Conservation (phyloP, 2,888 invertebrate species). For the Abscondita cerata region DNA sequence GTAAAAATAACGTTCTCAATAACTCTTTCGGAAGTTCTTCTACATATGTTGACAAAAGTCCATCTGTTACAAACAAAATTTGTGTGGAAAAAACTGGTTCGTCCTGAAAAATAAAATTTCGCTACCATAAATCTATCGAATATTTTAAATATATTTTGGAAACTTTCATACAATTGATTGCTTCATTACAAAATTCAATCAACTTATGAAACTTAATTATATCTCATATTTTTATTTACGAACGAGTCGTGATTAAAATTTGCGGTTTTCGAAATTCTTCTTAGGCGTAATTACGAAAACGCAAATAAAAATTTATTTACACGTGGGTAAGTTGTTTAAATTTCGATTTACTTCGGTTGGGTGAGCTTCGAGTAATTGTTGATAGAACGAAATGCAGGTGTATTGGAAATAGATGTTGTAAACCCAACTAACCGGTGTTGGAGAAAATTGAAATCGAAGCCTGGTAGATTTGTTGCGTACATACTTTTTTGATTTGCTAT, state of each 20-base stretch:
- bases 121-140: neutral
- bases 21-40: constrained; percentile 5
- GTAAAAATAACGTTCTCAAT: constrained; percentile 3
- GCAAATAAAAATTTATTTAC: no score
- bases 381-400: no score
- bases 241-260: no score
- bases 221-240: no score
- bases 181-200: no score
- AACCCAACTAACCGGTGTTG: neutral
- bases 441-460: neutral
- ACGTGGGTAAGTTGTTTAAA: neutral
- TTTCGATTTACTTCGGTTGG: neutral
- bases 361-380: neutral
- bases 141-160: no score
- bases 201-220: no score
- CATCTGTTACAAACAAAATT: neutral
- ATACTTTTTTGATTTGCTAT: no score
- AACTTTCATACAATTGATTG: no score
- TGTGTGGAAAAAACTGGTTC: constrained; percentile 1
- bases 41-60: constrained; percentile 5
- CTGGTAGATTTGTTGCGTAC: neutral
- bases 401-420: no score
- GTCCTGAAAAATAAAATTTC: neutral
- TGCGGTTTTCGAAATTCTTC: no score
- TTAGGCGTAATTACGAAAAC: no score